Conservation (phyloP, 2,888 invertebrate genomes). For the Oscheius sp. region DNA sequence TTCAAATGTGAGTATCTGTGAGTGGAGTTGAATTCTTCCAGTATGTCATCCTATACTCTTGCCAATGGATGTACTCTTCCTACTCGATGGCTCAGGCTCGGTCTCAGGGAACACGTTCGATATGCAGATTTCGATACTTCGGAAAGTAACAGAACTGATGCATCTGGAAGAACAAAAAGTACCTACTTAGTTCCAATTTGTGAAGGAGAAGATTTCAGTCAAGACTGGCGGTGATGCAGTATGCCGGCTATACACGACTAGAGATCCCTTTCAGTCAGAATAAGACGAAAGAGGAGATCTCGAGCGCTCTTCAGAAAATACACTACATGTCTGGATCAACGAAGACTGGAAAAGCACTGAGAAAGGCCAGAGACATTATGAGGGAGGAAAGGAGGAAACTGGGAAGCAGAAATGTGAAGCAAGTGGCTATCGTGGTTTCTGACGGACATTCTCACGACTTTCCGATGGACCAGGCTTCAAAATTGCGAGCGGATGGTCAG, state of each 20-base stretch:
- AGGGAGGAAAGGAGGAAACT: conserved; percentile 7
- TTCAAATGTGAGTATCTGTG: conserved; percentile 13
- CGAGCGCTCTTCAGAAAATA: not conserved
- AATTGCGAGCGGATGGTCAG: conserved; percentile 16
- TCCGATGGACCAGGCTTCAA: conserved; percentile 5
- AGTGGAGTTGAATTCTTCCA: not conserved
- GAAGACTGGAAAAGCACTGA: conserved; percentile 26
- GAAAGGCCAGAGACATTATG: conserved; percentile 14
- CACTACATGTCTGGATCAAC: conserved; percentile 32
- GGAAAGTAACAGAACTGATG: conserved; percentile 28
- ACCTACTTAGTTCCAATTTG: not conserved
- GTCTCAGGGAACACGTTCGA: conserved; percentile 28
- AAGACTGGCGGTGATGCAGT: conserved; percentile 26
- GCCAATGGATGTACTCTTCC: conserved; percentile 24
- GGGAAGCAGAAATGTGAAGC: conserved; percentile 8
- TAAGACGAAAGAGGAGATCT: conserved; percentile 12
- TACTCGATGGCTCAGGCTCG: conserved; percentile 28
- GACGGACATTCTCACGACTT: conserved; percentile 29
- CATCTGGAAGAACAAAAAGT: conserved; percentile 13
- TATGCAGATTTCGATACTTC: conserved; percentile 24
- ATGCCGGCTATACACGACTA: conserved; percentile 21
- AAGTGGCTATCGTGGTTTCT: conserved; percentile 25
- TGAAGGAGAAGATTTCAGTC: not conserved
- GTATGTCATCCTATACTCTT: conserved; percentile 24
- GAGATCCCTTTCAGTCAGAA: conserved; percentile 16